Conservation (phyloP, 2,113 vertebrate species). For the Nannobrachium achirus region DNA sequence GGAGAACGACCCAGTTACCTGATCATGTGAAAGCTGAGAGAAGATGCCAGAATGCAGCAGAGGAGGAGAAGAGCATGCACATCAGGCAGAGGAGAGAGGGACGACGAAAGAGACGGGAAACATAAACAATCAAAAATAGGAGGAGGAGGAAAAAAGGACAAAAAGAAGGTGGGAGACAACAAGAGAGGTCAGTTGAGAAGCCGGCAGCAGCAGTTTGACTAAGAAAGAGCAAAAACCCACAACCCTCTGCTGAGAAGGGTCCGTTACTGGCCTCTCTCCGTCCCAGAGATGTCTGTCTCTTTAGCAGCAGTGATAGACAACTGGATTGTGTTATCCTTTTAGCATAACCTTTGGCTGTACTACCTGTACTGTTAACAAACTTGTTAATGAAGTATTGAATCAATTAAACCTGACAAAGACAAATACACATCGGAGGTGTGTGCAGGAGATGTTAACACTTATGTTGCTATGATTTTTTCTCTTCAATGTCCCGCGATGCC, state of each 20-base stretch:
- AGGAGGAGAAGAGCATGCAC: slow-evolving; percentile 91
- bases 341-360: too few relatives aligned
- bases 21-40: slow-evolving; percentile 99
- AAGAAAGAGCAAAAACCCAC: slow-evolving; percentile 47
- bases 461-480: too few relatives aligned
- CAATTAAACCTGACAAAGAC: not conserved
- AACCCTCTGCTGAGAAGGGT: not conserved
- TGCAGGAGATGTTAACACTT: not conserved
- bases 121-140: slow-evolving; percentile 19
- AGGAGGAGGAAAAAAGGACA: slow-evolving; percentile 60
- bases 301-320: too few relatives aligned
- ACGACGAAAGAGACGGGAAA: slow-evolving; percentile 22
- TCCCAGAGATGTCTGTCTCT: slow-evolving; percentile 35
- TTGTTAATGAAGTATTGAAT: too few relatives aligned
- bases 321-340: too few relatives aligned
- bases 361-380: too few relatives aligned
- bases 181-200: slow-evolving; percentile 78
- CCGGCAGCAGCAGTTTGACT: slow-evolving; percentile 52
- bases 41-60: slow-evolving; percentile 98
- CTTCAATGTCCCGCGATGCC: too few relatives aligned
- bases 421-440: not conserved
- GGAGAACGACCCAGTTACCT: slow-evolving; percentile 92
- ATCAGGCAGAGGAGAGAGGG: slow-evolving; percentile 88
- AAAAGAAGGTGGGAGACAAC: slow-evolving; percentile 67
- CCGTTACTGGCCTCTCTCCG: not conserved